A percentile compares a stretch with the other conserved stretches of the same genome.
These are phyloP conservation scores for Pachliopta kotzebuea DNA, from an alignment of 2,888 invertebrate species.

Conservation along the genomic window DNA sequence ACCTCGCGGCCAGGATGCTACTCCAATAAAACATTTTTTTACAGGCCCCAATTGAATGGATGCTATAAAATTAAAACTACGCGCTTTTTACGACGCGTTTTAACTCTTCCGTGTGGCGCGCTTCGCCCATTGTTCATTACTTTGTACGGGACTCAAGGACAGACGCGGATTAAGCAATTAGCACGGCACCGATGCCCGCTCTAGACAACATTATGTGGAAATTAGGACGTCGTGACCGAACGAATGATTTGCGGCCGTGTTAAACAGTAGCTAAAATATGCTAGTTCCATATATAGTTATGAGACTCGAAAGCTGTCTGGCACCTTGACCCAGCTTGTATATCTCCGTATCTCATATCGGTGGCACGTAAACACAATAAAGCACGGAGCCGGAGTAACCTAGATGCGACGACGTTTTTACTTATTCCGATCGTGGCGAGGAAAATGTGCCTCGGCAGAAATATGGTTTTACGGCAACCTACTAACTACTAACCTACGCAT, in stretches of 20 bases:
- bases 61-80: constrained; percentile 75
- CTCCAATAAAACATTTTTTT: constrained; percentile 77
- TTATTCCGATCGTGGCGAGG: constrained; percentile 59
- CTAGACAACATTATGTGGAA: constrained; percentile 60
- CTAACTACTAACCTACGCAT: no score
- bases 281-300: constrained; percentile 64
- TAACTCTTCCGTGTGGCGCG: constrained; percentile 70
- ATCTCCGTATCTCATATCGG: constrained; percentile 68
- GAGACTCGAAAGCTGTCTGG: constrained; percentile 70
- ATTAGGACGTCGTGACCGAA: constrained; percentile 59
- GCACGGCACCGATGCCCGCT: constrained; percentile 52
- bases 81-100: constrained; percentile 73
- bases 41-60: constrained; percentile 75
- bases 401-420: constrained; percentile 60
- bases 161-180: constrained; percentile 64
- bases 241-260: constrained; percentile 46
- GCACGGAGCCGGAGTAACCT: constrained; percentile 69
- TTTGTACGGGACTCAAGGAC: constrained; percentile 64
- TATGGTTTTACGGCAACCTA: constrained; percentile 22
- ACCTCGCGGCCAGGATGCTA: constrained; percentile 74
- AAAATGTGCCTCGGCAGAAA: constrained; percentile 37
- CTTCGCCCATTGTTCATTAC: constrained; percentile 59
- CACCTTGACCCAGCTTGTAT: constrained; percentile 71
- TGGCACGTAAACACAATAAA: constrained; percentile 78
- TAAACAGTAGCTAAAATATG: constrained; percentile 63